Evolutionary conservation across 2,888 invertebrate species (phyloP), one percentile per base, ranked within the genome.

Genomic region (Rhagophthalmus giganteus): DNA sequence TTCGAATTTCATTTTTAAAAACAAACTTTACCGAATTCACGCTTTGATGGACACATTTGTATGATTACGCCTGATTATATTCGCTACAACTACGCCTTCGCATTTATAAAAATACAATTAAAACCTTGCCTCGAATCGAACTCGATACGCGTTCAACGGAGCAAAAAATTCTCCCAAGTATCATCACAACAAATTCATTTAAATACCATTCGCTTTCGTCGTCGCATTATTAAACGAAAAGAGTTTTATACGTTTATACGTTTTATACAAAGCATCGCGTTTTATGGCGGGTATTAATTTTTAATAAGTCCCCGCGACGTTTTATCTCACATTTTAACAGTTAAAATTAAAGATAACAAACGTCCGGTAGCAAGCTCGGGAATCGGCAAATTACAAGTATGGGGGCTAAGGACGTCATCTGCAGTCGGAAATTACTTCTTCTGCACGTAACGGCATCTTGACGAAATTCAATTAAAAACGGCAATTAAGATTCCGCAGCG

Each of bases 401-500:
- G 32, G 25, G n/a, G 12, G 38, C 37, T 42, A 33, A 44, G 40
- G 27, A 44, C 32, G 41, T 47, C 46, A 54, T 57, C 54, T 48
- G 34, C 45, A 47, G 38, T 44, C 40, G 57, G 55, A 57, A 57
- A 57, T 57, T 48, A 42, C 52, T 46, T 55, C 45, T 41, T 35
- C 42, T 34, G 39, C 46, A 57, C 54, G 41, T 55, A 57, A 54
- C 54, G 34, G 39, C 51, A 40, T 57, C 46, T 52, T 42, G 33
- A 40, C 51, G 25, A 45, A 45, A 52, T 57, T 57, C 55, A 55
- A 57, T 57, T 57, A 55, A 57, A 52, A 55, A 49, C 45, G 32
- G 46, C 46, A 48, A 55, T 57, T 57, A 57, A 39, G 42, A 57
- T 55, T 57, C 55, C 41, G 30, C 15, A 32, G 38, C 27, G 44